Percentiles rank a stretch among this genome's conserved stretches.
Evolutionary conservation across 23 tunicate genomes (phyloP).

Genomic region (Oikopleura vanhoeffeni): DNA sequence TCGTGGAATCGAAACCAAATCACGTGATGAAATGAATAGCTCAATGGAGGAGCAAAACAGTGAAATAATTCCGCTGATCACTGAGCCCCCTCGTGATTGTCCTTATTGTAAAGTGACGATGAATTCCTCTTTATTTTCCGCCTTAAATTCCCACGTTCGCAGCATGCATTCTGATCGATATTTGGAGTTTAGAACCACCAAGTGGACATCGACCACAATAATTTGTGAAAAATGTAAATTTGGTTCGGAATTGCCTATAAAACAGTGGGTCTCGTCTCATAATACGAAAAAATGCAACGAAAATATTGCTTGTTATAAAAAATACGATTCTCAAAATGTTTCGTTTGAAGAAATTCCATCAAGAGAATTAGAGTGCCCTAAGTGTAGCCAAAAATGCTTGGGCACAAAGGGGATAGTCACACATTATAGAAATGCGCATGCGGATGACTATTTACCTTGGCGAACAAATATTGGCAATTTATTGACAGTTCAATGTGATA

Average conservation of each 20-base stretch:
- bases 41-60: not conserved
- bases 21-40: no score
- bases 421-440: not conserved
- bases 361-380: not conserved
- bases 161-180: not conserved
- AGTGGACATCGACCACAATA: not conserved
- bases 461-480: not conserved
- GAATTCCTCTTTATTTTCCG: not conserved
- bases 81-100: not conserved
- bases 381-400: not conserved
- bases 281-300: not conserved
- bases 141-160: not conserved
- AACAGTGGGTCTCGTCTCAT: not conserved
- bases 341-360: not conserved
- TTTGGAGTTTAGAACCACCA: not conserved
- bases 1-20: no score
- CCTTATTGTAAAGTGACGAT: not conserved
- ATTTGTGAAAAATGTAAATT: slow-evolving; percentile 9
- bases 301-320: not conserved
- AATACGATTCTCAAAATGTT: not conserved
- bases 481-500: not conserved
- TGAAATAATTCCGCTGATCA: not conserved
- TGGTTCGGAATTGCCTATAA: not conserved
- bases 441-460: not conserved
- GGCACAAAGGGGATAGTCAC: slow-evolving; percentile 5